Percentiles rank a stretch among this genome's conserved stretches.
phyloP scores from a whole-genome alignment of 2,888 invertebrate species.

The Tenthredo mesomela region DNA sequence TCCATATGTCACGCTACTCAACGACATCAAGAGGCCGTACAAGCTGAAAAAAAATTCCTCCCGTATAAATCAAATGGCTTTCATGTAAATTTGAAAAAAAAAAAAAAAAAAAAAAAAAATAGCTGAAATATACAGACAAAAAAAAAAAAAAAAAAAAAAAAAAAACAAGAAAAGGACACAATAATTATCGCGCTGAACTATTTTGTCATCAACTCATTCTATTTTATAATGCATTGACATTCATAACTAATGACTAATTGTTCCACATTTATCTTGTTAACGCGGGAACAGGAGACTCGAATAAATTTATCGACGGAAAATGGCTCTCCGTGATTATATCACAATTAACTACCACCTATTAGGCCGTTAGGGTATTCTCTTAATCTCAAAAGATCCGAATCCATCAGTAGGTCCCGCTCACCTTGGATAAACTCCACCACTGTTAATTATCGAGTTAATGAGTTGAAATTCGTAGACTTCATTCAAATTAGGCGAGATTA shows the following conservation, averaged over 20 bases:
- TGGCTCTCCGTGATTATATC: neutral
- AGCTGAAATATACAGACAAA: neutral
- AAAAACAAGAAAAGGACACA: neutral
- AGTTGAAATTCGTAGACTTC: neutral
- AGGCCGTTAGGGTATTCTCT: neutral
- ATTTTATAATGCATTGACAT: neutral
- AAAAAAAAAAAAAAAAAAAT: too few relatives aligned
- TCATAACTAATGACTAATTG: neutral
- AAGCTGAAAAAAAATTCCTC: constrained; percentile 24
- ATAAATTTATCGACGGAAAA: neutral
- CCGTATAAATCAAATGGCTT: constrained; percentile 14
- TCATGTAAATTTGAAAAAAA: neutral
- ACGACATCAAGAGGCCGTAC: constrained; percentile 5
- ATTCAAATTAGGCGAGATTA: neutral
- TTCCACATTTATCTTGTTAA: neutral
- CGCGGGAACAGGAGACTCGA: neutral
- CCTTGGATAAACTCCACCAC: neutral
- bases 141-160: neutral
- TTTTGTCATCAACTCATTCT: neutral
- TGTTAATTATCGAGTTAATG: constrained; percentile 17
- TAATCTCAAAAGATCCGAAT: neutral
- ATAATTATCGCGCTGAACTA: neutral
- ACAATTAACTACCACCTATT: neutral
- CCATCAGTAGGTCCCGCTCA: neutral
- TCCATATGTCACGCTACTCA: neutral